Conservation (phyloP, 2,113 vertebrate genomes). For the Hyperopisus bebe region DNA sequence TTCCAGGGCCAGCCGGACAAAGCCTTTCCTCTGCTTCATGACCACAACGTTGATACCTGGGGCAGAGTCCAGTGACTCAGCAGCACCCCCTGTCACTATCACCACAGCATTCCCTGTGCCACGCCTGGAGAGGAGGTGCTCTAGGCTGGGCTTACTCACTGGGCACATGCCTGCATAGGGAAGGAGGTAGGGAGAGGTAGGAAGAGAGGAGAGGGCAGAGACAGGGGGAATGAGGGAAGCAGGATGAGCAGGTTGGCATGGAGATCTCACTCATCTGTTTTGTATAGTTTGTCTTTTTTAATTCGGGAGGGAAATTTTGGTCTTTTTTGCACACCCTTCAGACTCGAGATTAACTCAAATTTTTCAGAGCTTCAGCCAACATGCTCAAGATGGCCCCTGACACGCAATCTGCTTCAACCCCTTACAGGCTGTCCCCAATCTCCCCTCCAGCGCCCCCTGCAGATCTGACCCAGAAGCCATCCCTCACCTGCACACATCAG, state of each 20-base stretch:
- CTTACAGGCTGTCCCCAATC: not conserved
- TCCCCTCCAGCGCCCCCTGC: not conserved
- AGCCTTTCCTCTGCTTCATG: conserved; percentile 62
- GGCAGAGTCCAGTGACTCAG: conserved; percentile 54
- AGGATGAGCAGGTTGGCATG: not conserved
- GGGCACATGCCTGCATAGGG: conserved; percentile 52
- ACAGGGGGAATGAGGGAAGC: too few relatives aligned
- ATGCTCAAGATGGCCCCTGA: not conserved
- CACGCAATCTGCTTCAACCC: not conserved
- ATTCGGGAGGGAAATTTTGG: not conserved
- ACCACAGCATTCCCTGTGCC: conserved; percentile 64
- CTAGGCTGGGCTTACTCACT: conserved; percentile 58
- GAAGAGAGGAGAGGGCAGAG: not conserved
- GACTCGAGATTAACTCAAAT: not conserved
- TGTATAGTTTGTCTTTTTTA: not conserved
- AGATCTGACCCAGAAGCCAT: not conserved
- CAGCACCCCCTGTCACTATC: conserved; percentile 68
- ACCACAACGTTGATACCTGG: conserved; percentile 56
- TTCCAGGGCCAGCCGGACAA: conserved; percentile 64
- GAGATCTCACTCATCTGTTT: not conserved
- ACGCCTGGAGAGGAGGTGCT: conserved; percentile 52
- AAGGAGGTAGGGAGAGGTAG: not conserved
- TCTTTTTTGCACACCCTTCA: not conserved
- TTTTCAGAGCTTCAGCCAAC: too few relatives aligned
- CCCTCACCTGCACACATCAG: conserved; percentile 54